These are phyloP conservation scores for Ischnus inquisitorius DNA, from an alignment of 2,888 invertebrate species.

Conservation along the genomic window DNA sequence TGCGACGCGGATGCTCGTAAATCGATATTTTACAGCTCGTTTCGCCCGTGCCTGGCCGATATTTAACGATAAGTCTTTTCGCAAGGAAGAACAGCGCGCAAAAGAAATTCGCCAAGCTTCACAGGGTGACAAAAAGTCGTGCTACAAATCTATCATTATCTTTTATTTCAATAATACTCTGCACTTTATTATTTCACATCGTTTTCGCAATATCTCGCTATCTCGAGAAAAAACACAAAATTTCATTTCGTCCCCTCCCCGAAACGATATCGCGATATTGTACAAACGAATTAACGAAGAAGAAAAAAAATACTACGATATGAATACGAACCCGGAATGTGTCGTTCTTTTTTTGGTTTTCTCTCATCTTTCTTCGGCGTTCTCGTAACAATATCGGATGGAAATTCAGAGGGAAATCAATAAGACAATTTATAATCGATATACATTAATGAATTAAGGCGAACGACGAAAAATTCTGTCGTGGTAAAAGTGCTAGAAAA, in stretches of 20 bases:
- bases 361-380: neutral
- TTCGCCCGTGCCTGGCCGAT: no score
- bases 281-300: neutral
- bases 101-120: neutral
- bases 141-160: constrained; percentile 6
- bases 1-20: no score
- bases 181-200: constrained; percentile 12
- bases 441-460: constrained; percentile 37
- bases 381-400: constrained; percentile 22
- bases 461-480: constrained; percentile 34
- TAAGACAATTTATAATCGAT: constrained; percentile 18
- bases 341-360: neutral
- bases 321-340: constrained; percentile 10
- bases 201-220: neutral
- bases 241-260: neutral
- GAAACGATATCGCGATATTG: constrained; percentile 13
- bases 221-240: neutral
- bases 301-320: constrained; percentile 8
- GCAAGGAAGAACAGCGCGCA: neutral
- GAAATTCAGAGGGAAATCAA: constrained; percentile 14
- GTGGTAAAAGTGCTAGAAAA: constrained; percentile 63
- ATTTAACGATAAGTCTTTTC: neutral
- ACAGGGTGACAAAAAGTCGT: neutral
- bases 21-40: no score
- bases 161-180: constrained; percentile 37